Evolutionary conservation across 2,888 invertebrate species (phyloP).

Genomic region (Acronicta alni): DNA sequence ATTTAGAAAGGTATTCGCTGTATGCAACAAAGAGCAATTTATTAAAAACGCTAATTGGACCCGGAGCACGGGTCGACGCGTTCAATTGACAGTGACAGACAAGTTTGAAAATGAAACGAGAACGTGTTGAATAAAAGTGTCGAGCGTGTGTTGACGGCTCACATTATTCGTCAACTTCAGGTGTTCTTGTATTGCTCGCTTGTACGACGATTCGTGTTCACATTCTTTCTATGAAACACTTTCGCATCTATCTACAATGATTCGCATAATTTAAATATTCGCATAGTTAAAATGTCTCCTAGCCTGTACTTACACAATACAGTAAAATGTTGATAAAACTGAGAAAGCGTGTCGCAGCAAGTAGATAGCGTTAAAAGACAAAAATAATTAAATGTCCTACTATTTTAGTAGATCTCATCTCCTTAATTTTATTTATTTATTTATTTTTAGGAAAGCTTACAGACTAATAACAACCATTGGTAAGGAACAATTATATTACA

Average conservation of each 20-base stretch:
- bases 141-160: slow-evolving; percentile 23
- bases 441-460: too few relatives aligned
- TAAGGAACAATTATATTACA: too few relatives aligned
- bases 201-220: not conserved
- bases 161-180: slow-evolving; percentile 28
- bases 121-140: slow-evolving; percentile 49
- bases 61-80: slow-evolving; percentile 41
- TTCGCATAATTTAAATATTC: not conserved
- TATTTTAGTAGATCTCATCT: too few relatives aligned
- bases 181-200: slow-evolving; percentile 8
- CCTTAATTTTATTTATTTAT: too few relatives aligned
- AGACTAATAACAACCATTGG: too few relatives aligned
- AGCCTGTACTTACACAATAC: not conserved
- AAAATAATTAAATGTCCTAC: too few relatives aligned
- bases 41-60: slow-evolving; percentile 60
- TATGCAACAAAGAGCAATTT: slow-evolving; percentile 52
- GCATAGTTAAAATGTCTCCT: too few relatives aligned
- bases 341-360: too few relatives aligned
- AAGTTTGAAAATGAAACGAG: slow-evolving; percentile 55
- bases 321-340: too few relatives aligned
- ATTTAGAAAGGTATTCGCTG: slow-evolving; percentile 57
- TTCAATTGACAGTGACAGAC: slow-evolving; percentile 50
- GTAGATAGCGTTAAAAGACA: not conserved
- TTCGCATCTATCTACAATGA: not conserved
- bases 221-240: not conserved